Base-by-base conservation (phyloP, 2,888 invertebrate species). In the Brenthis ino region DNA sequence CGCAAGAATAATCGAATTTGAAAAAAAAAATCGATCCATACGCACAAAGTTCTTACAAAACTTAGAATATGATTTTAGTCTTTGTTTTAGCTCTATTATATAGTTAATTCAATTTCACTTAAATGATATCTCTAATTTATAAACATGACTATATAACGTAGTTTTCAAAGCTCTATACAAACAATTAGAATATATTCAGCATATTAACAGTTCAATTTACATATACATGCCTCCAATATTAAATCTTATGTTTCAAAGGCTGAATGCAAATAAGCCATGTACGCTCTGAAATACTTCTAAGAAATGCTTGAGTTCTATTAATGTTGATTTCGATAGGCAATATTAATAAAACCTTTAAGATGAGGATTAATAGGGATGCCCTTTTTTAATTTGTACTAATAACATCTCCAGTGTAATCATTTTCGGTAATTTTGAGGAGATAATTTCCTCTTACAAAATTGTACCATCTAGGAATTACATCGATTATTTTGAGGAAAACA, bases 341-440 rank as follows among this genome's bases (percentile, higher is more conserved):
- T 71, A 65, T 71, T 68, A 69, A 73, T 72, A 68, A 68, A 73
- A 73, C 48, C 60, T 60, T 71, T 51, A 33, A 57, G 57, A 43
- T 43, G 37, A 53, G 53, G 70, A 73, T 73, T 73, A 71, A 71
- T 71, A 56, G 68, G 65, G 47, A 63, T 63, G 67, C 65, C 64
- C 73, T 64, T 70, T 74, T 8, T 67, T 70, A 74, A 74, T 74
- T 74, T 72, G 65, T 28, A 61, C 69, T 71, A 73, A 74, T 69
- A 71, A 68, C 57, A 57, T 37, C 53, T 69, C 61, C 47, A 60
- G 48, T 6, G 20, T 57, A 24, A 47, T 20, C 14, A 14, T 43
- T 11, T 43, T 43, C 11, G 8, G 37, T 43, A 11, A 43, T 11
- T 11, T 43, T 11, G 24, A 20, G 6, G 20, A 14, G 2, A 13